These are phyloP conservation scores for Philaethria dido DNA, from an alignment of 2,888 invertebrate genomes.

Conservation along the genomic window DNA sequence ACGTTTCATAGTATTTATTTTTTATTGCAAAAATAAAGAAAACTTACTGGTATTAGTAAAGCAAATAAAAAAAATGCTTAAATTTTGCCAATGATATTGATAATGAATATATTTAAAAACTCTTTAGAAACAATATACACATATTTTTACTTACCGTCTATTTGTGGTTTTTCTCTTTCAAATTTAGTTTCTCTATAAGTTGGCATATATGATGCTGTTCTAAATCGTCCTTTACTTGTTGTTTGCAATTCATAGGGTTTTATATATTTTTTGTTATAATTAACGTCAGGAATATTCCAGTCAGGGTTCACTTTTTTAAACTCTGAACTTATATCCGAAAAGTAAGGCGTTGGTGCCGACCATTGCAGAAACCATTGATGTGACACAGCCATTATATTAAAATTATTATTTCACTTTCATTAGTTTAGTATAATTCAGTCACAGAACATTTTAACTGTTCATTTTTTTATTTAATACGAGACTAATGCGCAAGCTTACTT, in stretches of 20 bases:
- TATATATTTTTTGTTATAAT: slow-evolving; percentile 25
- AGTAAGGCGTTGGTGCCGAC: slow-evolving; percentile 67
- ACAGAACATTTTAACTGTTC: neutral
- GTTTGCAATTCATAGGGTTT: slow-evolving; percentile 23
- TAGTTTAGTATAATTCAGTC: neutral
- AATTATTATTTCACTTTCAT: slow-evolving; percentile 22
- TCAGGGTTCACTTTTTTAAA: slow-evolving; percentile 61
- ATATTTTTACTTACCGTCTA: slow-evolving; percentile 29
- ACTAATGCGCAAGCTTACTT: slow-evolving; percentile 42
- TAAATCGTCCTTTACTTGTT: slow-evolving; percentile 20
- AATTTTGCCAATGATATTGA: neutral
- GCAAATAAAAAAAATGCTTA: neutral
- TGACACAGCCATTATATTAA: slow-evolving; percentile 68
- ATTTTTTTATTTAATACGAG: slow-evolving; percentile 30
- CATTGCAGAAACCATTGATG: slow-evolving; percentile 81
- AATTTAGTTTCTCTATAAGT: slow-evolving; percentile 23
- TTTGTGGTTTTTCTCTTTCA: slow-evolving; percentile 22
- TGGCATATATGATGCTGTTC: neutral
- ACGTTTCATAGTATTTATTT: too few species aligned
- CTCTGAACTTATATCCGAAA: slow-evolving; percentile 65
- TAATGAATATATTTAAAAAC: too few species aligned
- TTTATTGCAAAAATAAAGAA: neutral
- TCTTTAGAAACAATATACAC: neutral
- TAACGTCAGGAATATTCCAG: slow-evolving; percentile 49
- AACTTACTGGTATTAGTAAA: neutral